A percentile compares a stretch with the other conserved stretches of the same genome.
Conservation (phyloP, 2,888 invertebrate genomes). For the Meiosimyza decipiens region DNA sequence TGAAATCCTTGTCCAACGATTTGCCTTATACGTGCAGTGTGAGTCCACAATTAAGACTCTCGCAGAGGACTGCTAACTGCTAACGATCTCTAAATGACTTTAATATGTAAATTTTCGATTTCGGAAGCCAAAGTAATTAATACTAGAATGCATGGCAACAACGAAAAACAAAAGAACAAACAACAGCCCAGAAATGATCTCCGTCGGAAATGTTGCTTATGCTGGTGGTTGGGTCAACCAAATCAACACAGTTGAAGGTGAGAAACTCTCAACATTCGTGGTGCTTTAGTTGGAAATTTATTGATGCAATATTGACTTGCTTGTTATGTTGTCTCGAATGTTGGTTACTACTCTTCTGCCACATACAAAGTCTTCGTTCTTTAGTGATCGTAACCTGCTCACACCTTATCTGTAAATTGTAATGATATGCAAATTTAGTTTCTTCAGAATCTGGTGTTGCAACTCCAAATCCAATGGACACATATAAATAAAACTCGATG, state of each 20-base stretch:
- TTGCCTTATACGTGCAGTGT: background rate
- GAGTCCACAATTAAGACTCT: background rate
- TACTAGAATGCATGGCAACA: slow-evolving; percentile 57
- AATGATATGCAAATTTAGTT: slow-evolving; percentile 17
- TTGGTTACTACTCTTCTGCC: background rate
- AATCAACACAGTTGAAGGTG: slow-evolving; percentile 44
- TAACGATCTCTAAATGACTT: slow-evolving; percentile 32
- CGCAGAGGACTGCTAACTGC: background rate
- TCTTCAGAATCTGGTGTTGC: background rate
- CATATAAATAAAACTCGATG: slow-evolving; percentile 16
- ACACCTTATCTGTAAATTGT: slow-evolving; percentile 19
- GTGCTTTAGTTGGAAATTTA: slow-evolving; percentile 41
- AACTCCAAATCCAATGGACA: background rate
- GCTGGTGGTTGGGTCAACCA: background rate
- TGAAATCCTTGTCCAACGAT: slow-evolving; percentile 26
- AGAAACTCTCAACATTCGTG: slow-evolving; percentile 50
- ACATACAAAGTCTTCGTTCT: background rate
- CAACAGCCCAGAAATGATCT: slow-evolving; percentile 37
- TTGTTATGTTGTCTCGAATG: slow-evolving; percentile 1
- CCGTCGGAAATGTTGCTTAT: too few relatives aligned
- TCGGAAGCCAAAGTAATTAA: slow-evolving; percentile 67
- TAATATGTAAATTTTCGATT: slow-evolving; percentile 64
- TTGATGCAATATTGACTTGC: slow-evolving; percentile 35
- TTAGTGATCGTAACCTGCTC: slow-evolving; percentile 3
- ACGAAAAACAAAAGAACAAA: slow-evolving; percentile 40